Percentiles rank a stretch among this genome's conserved stretches.
Evolutionary conservation across 1,140 invertebrate genomes (phyloP).

Genomic region (Platyscapa corneri): DNA sequence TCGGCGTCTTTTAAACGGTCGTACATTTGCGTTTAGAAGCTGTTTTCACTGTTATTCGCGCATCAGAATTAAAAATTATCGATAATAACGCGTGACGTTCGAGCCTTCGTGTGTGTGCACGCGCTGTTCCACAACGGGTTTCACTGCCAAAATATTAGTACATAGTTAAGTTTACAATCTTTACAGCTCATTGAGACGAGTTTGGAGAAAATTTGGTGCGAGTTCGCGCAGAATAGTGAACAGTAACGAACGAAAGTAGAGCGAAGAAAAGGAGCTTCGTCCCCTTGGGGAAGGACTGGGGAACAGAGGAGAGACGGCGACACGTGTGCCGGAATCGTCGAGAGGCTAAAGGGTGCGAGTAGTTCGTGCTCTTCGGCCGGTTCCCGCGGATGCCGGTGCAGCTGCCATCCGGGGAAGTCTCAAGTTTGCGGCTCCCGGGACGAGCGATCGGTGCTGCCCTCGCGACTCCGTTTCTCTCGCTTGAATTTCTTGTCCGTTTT

Average conservation of each 20-base stretch:
- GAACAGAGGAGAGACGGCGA: neutral
- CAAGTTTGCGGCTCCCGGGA: neutral
- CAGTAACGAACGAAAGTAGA: neutral
- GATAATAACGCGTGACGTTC: neutral
- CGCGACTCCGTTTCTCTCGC: too few relatives aligned
- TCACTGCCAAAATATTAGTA: too few relatives aligned
- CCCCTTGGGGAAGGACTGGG: too few relatives aligned
- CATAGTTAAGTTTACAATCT: too few relatives aligned
- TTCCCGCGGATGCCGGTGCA: conserved; percentile 43
- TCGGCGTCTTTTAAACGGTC: neutral
- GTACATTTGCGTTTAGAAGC: too few relatives aligned
- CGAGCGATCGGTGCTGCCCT: too few relatives aligned
- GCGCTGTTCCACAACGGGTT: too few relatives aligned
- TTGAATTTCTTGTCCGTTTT: too few relatives aligned
- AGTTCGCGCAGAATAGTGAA: neutral
- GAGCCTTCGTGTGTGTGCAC: too few relatives aligned
- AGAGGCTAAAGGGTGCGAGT: conserved; percentile 51
- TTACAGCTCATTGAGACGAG: too few relatives aligned
- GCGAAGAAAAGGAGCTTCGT: neutral
- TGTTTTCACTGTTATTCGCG: neutral
- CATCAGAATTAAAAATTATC: neutral
- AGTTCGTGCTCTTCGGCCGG: conserved; percentile 54
- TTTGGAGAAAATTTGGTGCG: neutral
- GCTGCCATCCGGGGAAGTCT: conserved; percentile 51
- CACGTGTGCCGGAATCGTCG: conserved; percentile 47